Conservation (phyloP, 2,888 invertebrate genomes). For the Venustoraphidia nigricollis region DNA sequence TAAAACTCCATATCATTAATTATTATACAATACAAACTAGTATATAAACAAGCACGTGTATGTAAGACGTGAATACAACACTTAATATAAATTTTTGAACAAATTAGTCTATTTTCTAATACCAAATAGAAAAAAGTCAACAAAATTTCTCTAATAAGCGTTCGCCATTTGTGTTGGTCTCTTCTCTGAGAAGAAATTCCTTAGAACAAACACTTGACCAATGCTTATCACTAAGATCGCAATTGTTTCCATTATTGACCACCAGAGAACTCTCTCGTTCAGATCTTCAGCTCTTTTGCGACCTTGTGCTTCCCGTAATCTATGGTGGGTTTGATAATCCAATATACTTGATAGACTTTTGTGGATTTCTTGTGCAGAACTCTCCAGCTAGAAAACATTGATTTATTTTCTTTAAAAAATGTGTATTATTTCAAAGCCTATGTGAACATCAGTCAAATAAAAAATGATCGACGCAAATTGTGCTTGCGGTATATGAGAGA, state of each 20-base stretch:
- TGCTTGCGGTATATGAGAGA: slow-evolving; percentile 3
- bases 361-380: slow-evolving; percentile 79
- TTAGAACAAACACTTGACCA: slow-evolving; percentile 78
- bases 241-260: slow-evolving; percentile 81
- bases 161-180: slow-evolving; percentile 26
- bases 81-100: too few species aligned
- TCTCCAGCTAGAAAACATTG: slow-evolving; percentile 61
- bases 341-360: slow-evolving; percentile 74
- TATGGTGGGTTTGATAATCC: slow-evolving; percentile 95
- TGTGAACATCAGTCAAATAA: too few species aligned
- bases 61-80: too few species aligned
- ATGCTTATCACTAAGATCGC: slow-evolving; percentile 76
- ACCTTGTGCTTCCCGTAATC: slow-evolving; percentile 86
- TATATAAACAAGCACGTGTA: too few species aligned
- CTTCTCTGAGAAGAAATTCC: slow-evolving; percentile 79
- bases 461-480: neutral
- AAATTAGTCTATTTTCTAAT: too few species aligned
- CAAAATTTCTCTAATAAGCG: neutral
- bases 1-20: too few species aligned
- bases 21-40: too few species aligned
- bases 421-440: neutral
- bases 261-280: slow-evolving; percentile 84
- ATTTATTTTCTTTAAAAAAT: neutral
- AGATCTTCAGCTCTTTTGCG: slow-evolving; percentile 92
- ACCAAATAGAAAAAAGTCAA: too few species aligned